Conservation (phyloP, 2,888 invertebrate species). For the Drosophila mercatorum region DNA sequence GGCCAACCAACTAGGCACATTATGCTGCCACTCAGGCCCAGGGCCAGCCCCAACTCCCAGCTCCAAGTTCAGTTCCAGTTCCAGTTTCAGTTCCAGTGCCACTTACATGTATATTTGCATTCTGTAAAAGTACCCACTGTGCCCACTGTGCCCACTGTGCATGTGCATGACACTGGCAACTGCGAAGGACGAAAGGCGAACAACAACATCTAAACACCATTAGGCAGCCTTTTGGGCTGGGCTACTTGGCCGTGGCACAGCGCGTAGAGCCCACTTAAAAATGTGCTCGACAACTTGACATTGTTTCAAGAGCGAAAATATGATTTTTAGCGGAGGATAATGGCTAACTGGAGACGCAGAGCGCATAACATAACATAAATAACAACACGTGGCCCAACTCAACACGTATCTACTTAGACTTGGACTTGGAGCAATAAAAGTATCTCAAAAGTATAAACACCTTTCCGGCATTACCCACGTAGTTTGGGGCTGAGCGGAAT, state of each 20-base stretch:
- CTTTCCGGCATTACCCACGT: constrained; percentile 13
- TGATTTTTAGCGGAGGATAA: constrained; percentile 64
- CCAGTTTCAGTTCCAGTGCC: constrained; percentile 28
- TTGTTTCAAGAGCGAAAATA: constrained; percentile 76
- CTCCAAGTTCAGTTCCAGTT: background rate
- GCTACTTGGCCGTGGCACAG: constrained; percentile 9
- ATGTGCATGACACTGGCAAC: constrained; percentile 64
- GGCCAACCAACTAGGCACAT: constrained; percentile 43
- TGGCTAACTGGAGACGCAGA: constrained; percentile 30
- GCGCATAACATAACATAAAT: constrained; percentile 15
- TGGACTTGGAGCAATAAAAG: constrained; percentile 40
- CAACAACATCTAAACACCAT: constrained; percentile 73
- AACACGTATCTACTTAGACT: constrained; percentile 19
- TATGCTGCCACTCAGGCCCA: constrained; percentile 52
- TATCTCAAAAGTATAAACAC: constrained; percentile 30
- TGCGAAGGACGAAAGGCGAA: constrained; percentile 40
- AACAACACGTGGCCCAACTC: constrained; percentile 38
- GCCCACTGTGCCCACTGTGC: constrained; percentile 25
- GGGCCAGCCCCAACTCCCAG: constrained; percentile 40
- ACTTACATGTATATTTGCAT: constrained; percentile 71
- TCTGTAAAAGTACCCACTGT: constrained; percentile 45
- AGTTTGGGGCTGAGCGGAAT: background rate
- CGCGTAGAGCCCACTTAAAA: constrained; percentile 58
- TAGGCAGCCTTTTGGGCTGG: constrained; percentile 53
- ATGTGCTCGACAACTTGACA: constrained; percentile 75